A percentile compares a stretch with the other conserved stretches of the same genome.
Conservation (phyloP, 2,797 vertebrate species). For the Enteromius fasciolatus region DNA sequence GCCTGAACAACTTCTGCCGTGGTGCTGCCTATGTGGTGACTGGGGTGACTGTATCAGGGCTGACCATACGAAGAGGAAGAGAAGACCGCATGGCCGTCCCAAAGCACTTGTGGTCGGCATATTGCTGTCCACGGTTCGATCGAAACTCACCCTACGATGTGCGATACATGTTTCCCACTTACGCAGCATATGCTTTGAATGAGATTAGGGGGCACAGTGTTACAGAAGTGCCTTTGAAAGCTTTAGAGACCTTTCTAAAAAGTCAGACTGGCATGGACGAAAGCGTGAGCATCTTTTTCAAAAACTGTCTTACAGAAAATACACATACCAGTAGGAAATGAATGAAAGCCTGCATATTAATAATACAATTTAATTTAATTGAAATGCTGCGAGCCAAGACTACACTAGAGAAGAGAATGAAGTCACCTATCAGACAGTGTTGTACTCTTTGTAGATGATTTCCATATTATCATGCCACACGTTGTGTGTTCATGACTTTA, state of each 20-base stretch:
- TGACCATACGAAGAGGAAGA: slow-evolving; percentile 61
- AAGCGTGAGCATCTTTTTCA: slow-evolving; percentile 70
- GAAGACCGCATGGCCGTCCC: slow-evolving; percentile 68
- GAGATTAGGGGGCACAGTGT: slow-evolving; percentile 63
- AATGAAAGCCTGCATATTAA: neutral
- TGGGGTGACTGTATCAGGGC: slow-evolving; percentile 68
- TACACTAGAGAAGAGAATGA: slow-evolving; percentile 8
- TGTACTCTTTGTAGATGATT: slow-evolving; percentile 28
- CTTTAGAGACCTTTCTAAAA: slow-evolving; percentile 72
- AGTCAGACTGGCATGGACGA: slow-evolving; percentile 62
- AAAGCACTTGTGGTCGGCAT: slow-evolving; percentile 74
- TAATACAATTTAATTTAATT: neutral
- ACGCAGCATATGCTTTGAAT: slow-evolving; percentile 73
- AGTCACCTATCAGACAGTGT: slow-evolving; percentile 10
- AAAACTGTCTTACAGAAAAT: slow-evolving; percentile 71
- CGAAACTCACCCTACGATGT: slow-evolving; percentile 76
- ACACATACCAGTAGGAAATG: slow-evolving; percentile 37
- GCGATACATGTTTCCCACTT: slow-evolving; percentile 76
- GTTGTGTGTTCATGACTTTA: neutral
- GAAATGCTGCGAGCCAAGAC: neutral
- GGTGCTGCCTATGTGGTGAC: slow-evolving; percentile 72
- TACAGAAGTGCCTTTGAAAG: slow-evolving; percentile 72
- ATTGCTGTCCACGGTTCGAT: slow-evolving; percentile 77
- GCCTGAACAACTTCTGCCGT: slow-evolving; percentile 78
- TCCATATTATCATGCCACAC: slow-evolving; percentile 42